A percentile compares a stretch with the other conserved stretches of the same genome.
These are phyloP conservation scores for Microcebus ravelobensis DNA, from an alignment of 2,113 vertebrate species.

Conservation along the genomic window DNA sequence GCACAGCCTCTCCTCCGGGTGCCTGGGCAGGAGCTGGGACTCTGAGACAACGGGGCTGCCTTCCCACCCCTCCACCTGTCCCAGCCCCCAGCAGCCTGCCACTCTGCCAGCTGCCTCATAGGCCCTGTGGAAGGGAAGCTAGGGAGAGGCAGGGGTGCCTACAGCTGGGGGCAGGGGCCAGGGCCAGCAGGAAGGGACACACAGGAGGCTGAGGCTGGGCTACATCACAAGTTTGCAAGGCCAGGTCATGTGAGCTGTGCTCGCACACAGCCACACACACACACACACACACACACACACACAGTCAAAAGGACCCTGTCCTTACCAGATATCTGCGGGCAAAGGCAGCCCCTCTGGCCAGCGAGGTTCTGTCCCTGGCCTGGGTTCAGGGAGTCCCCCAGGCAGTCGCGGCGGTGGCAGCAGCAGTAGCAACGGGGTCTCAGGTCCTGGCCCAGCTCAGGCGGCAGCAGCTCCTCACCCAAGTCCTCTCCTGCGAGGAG, in stretches of 20 bases:
- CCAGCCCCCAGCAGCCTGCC: neutral
- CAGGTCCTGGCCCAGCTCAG: conserved; percentile 78
- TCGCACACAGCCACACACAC: neutral
- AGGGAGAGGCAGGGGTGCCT: neutral
- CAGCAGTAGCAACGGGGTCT: neutral
- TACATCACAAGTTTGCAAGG: neutral
- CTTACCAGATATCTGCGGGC: conserved; percentile 63
- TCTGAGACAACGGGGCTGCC: neutral
- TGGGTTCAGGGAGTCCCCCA: conserved; percentile 3
- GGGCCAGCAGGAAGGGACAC: neutral
- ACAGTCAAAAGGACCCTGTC: conserved; percentile 5
- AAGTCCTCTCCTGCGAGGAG: conserved; percentile 81
- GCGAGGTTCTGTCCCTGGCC: neutral
- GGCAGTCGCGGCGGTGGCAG: neutral
- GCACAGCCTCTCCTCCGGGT: neutral
- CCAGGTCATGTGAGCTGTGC: conserved; percentile 15
- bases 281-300: conserved; percentile 33
- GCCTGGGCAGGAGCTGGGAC: neutral
- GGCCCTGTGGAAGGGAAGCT: conserved; percentile 10
- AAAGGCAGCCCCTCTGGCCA: neutral
- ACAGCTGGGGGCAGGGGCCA: neutral
- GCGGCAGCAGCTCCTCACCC: conserved; percentile 81
- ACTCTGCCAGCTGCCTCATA: neutral
- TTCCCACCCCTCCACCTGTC: neutral
- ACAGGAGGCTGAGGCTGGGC: neutral